These are phyloP conservation scores for Melangyna quadrimaculata DNA, from an alignment of 2,888 invertebrate species.

Conservation along the genomic window DNA sequence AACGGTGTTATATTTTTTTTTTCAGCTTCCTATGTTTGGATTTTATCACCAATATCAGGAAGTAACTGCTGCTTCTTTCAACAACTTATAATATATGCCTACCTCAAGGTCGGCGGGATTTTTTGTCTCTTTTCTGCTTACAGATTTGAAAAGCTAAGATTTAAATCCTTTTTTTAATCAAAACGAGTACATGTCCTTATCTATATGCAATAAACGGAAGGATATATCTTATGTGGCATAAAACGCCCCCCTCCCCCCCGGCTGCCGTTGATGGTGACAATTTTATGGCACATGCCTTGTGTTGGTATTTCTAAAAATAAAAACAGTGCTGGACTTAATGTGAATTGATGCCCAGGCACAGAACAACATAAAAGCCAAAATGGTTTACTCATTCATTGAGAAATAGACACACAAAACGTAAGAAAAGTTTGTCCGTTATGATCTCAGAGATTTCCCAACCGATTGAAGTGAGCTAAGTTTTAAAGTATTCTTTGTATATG, in stretches of 20 bases:
- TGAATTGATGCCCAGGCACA: no score
- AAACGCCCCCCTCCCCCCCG: background rate
- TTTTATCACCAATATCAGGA: constrained; percentile 7
- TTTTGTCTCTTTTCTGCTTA: background rate
- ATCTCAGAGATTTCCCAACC: no score
- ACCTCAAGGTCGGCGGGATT: constrained; percentile 42
- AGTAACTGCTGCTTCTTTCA: constrained; percentile 20
- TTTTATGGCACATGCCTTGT: constrained; percentile 24
- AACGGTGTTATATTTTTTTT: constrained; percentile 5
- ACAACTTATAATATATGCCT: constrained; percentile 10
- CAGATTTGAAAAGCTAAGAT: constrained; percentile 5
- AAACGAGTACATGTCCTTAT: constrained; percentile 66
- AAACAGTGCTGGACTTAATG: background rate
- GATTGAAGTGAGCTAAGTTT: no score
- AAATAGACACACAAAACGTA: no score
- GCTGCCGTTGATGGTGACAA: constrained; percentile 42
- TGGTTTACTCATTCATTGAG: no score
- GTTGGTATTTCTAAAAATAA: background rate
- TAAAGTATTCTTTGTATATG: no score
- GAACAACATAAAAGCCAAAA: background rate
- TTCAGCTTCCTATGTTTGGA: constrained; percentile 5
- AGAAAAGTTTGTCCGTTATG: no score
- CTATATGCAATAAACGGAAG: constrained; percentile 59
- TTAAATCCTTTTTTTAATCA: constrained; percentile 59
- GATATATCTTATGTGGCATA: constrained; percentile 32